These are phyloP conservation scores for Daboia siamensis DNA, from an alignment of 2,113 vertebrate genomes.

Conservation along the genomic window DNA sequence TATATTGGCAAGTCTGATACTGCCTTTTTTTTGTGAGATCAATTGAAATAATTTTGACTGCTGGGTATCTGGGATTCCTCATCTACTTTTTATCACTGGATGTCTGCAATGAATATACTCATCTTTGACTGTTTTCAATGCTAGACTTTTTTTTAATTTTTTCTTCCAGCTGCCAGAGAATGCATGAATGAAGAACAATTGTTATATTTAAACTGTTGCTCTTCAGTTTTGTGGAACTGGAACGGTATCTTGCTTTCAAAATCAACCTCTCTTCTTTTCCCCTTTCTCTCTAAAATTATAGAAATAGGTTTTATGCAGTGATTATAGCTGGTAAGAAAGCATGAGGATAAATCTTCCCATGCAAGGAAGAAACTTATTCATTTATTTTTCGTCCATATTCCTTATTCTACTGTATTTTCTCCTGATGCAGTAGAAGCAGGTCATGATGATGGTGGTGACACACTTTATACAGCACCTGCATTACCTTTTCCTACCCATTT, in stretches of 20 bases:
- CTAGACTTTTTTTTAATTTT: not conserved
- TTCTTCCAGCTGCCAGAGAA: not conserved
- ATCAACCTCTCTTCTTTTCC: not conserved
- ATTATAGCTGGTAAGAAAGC: not conserved
- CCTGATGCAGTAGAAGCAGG: not conserved
- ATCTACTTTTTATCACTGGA: not conserved
- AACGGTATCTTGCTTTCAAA: not conserved
- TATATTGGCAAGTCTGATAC: not conserved
- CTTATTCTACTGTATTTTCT: not conserved
- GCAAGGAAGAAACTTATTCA: not conserved
- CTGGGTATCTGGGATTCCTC: not conserved
- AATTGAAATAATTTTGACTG: not conserved
- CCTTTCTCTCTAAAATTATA: not conserved
- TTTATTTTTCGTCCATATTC: not conserved
- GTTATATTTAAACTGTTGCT: not conserved
- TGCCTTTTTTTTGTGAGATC: not conserved
- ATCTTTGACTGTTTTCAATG: not conserved
- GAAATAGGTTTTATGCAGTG: not conserved
- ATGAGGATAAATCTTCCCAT: not conserved
- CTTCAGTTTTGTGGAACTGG: not conserved
- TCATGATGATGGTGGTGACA: not conserved
- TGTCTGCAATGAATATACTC: not conserved
- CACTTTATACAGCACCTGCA: not conserved
- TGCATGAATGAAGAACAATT: not conserved
- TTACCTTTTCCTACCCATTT: slow-evolving; percentile 1